Evolutionary conservation across 2,113 vertebrate species (phyloP).

Genomic region (Phylloscopus trochilus): DNA sequence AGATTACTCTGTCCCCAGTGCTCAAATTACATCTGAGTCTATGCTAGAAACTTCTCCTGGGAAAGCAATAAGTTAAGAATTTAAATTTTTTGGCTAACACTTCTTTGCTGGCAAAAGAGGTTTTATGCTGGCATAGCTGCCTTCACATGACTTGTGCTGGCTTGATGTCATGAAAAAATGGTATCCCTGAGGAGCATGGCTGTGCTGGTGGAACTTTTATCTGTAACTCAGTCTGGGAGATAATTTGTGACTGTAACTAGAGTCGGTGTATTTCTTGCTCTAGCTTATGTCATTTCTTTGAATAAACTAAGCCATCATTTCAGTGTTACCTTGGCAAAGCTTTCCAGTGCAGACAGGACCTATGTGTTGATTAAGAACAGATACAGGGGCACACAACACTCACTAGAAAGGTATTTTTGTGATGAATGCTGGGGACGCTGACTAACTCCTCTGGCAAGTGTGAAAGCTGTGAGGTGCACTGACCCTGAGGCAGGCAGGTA

Average conservation of each 20-base stretch:
- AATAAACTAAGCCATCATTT: slow-evolving; percentile 24
- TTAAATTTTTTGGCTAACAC: background rate
- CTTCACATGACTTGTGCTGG: background rate
- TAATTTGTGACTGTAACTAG: slow-evolving; percentile 18
- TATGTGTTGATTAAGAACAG: slow-evolving; percentile 15
- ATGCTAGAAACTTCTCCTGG: background rate
- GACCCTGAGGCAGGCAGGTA: background rate
- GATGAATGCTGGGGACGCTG: background rate
- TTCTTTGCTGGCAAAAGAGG: slow-evolving; percentile 2
- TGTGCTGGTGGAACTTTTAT: slow-evolving; percentile 3
- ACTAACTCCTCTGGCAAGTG: background rate
- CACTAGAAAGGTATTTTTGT: background rate
- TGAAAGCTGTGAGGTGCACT: background rate
- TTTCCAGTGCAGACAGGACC: background rate
- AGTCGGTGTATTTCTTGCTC: background rate
- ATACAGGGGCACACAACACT: background rate
- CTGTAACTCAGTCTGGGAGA: background rate
- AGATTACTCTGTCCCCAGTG: background rate
- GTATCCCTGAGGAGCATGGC: background rate
- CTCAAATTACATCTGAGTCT: background rate
- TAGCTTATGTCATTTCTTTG: slow-evolving; percentile 20
- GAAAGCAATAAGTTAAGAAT: background rate
- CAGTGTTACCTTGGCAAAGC: slow-evolving; percentile 11
- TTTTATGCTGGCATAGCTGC: slow-evolving; percentile 5
- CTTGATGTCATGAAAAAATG: background rate